Conservation (phyloP, 1,140 invertebrate species). For the Nasonia vitripennis region DNA sequence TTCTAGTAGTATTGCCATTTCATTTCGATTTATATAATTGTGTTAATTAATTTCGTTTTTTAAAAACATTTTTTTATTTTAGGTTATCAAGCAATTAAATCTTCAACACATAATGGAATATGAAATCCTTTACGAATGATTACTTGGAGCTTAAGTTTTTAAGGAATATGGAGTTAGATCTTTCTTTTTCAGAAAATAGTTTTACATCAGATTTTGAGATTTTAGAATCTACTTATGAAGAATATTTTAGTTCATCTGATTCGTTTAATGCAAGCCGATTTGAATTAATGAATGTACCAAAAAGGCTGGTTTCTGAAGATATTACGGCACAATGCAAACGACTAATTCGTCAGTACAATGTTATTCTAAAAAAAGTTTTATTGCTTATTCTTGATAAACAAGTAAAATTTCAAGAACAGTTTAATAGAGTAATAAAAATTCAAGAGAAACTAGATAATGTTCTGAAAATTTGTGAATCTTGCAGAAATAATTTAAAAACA, state of each 20-base stretch:
- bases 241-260: conserved; percentile 79
- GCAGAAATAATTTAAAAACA: conserved; percentile 82
- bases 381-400: conserved; percentile 94
- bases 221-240: conserved; percentile 81
- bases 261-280: conserved; percentile 81
- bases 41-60: no score
- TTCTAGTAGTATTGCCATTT: no score
- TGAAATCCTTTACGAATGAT: neutral
- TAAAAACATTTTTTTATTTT: neutral
- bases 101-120: neutral
- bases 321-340: conserved; percentile 82
- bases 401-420: conserved; percentile 87
- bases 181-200: neutral
- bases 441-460: conserved; percentile 84
- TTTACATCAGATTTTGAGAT: conserved; percentile 83
- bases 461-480: conserved; percentile 82
- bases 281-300: conserved; percentile 83
- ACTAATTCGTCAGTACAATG: conserved; percentile 84
- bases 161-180: neutral
- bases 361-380: conserved; percentile 93
- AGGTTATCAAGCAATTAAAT: neutral
- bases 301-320: conserved; percentile 78
- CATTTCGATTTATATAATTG: no score
- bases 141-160: neutral
- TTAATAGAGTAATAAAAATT: conserved; percentile 87